Evolutionary conservation across 2,888 invertebrate species (phyloP).

Genomic region (Aphodius granarius): DNA sequence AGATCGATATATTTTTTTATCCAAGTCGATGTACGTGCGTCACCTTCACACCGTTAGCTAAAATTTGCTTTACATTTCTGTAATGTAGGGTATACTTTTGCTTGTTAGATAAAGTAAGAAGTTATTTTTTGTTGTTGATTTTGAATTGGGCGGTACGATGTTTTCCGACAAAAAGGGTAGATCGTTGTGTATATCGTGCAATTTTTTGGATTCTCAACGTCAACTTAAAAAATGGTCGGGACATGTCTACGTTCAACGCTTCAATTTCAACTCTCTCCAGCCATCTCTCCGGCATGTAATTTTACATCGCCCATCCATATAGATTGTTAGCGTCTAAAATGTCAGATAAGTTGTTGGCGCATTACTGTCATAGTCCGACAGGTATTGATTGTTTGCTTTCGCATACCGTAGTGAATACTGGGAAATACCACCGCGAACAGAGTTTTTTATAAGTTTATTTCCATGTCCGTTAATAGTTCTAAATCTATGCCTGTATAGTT

Average conservation of each 20-base stretch:
- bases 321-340: slow-evolving; percentile 28
- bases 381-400: slow-evolving; percentile 41
- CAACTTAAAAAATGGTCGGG: slow-evolving; percentile 45
- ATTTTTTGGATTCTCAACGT: slow-evolving; percentile 35
- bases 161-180: no score
- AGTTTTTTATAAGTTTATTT: no score
- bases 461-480: slow-evolving; percentile 40
- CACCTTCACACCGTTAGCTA: no score
- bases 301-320: slow-evolving; percentile 29
- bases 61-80: no score
- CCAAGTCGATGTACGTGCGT: no score
- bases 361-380: slow-evolving; percentile 8
- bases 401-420: slow-evolving; percentile 39
- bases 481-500: slow-evolving; percentile 39
- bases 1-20: no score
- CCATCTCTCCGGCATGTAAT: slow-evolving; percentile 42
- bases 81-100: no score
- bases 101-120: no score
- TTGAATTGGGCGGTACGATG: no score
- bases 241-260: slow-evolving; percentile 18
- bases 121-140: no score
- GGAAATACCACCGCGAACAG: slow-evolving; percentile 41
- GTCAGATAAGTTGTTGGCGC: slow-evolving; percentile 20
- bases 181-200: slow-evolving; percentile 42
- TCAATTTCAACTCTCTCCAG: slow-evolving; percentile 21